phyloP scores from a whole-genome alignment of 2,797 vertebrate genomes.

The Falco cherrug region DNA sequence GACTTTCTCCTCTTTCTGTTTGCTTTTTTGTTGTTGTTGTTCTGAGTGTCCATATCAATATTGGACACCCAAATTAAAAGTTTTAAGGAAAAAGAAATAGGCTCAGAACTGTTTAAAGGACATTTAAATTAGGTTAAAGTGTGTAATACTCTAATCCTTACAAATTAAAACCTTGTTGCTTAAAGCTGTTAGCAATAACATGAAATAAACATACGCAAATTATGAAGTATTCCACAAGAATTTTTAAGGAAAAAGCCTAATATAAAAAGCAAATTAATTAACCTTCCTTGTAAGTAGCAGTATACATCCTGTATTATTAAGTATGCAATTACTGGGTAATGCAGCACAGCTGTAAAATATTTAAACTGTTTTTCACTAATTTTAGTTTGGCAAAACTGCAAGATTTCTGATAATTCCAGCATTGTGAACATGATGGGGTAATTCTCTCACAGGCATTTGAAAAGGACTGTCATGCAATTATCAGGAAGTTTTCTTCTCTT shows the following conservation, averaged over 20 bases:
- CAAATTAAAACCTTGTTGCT: background rate
- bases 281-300: constrained; percentile 1
- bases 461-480: background rate
- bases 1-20: background rate
- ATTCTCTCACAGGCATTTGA: background rate
- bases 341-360: constrained; percentile 44
- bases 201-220: background rate
- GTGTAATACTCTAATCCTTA: background rate
- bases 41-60: background rate
- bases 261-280: constrained; percentile 27
- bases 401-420: constrained; percentile 30
- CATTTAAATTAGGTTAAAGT: background rate
- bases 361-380: constrained; percentile 42
- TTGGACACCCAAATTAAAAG: background rate
- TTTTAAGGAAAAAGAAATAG: background rate
- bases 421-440: background rate
- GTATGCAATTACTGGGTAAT: constrained; percentile 29
- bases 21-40: background rate
- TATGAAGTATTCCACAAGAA: background rate
- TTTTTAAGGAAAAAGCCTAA: background rate
- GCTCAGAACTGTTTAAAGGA: background rate
- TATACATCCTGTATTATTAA: constrained; percentile 50
- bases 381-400: constrained; percentile 15
- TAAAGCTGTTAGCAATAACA: background rate
- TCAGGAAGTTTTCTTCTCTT: background rate